phyloP scores from a whole-genome alignment of 2,797 vertebrate species.

The Lerista edwardsae region DNA sequence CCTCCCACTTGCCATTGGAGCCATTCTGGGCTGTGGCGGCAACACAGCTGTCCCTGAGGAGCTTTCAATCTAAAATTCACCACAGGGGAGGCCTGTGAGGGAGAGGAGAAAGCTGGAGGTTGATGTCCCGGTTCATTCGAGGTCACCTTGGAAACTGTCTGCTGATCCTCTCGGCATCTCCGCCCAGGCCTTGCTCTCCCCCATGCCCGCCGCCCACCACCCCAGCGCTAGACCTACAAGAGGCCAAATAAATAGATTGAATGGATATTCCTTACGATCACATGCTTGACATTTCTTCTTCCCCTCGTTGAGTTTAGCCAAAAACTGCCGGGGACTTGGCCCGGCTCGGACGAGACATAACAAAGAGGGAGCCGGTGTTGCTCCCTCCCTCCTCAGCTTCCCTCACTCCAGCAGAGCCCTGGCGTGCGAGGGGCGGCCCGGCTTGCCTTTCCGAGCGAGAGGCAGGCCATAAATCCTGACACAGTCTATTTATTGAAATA shows the following conservation, averaged over 20 bases:
- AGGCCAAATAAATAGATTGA: slow-evolving; percentile 15
- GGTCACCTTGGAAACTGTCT: not conserved
- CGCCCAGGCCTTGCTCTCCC: not conserved
- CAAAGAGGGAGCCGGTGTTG: not conserved
- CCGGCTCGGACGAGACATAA: slow-evolving; percentile 18
- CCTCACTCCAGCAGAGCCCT: not conserved
- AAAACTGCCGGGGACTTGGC: slow-evolving; percentile 17
- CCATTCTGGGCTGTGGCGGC: no score
- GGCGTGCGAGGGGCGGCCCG: not conserved
- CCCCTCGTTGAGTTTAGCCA: slow-evolving; percentile 10
- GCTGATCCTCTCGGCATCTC: not conserved
- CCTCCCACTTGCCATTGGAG: no score
- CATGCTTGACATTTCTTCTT: slow-evolving; percentile 25
- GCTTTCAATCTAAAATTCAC: not conserved
- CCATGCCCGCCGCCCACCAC: not conserved
- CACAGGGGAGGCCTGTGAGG: no score
- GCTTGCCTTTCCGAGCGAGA: slow-evolving; percentile 8
- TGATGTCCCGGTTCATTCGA: not conserved
- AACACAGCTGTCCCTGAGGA: no score
- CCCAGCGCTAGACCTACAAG: not conserved
- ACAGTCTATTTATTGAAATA: slow-evolving; percentile 14
- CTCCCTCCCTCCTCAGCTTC: not conserved
- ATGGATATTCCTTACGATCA: slow-evolving; percentile 18
- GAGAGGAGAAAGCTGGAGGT: not conserved
- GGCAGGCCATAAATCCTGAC: slow-evolving; percentile 33